Evolutionary conservation across 2,113 vertebrate genomes (phyloP), one percentile per base, ranked within the genome.

Genomic region (Acrocephalus kingi): DNA sequence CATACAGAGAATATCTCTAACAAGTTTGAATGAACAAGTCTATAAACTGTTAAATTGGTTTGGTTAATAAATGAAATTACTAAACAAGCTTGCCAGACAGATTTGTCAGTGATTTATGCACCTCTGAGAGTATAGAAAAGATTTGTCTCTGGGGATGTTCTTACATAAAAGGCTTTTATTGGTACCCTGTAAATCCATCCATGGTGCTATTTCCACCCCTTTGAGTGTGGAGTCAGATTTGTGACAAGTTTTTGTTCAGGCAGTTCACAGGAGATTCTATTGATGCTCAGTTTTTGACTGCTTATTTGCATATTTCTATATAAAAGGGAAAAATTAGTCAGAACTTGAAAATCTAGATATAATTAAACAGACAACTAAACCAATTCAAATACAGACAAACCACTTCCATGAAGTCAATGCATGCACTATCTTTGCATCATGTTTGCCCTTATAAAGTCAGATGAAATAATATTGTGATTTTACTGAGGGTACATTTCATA

Each of bases 51-150:
- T 91, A 92, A 94, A 93, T 56, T 89, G 54, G 89, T 56, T 73
- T 56, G 56, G 61, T 97, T 85, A 96, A 90, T 97, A 97, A 97
- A 97, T 92, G 51, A 93, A 88, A 83, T 91, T 91, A 39, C 62
- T 86, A 55, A 96, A 95, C 41, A 93, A 93, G 54, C 17, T 80
- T 90, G n/a, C 59, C 66, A 90, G 78, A 43, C 56, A 61, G 15
- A 87, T 93, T 90, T 90, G 82, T 67, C 69, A 77, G 31, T 95
- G 85, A 97, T 95, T 93, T 96, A 95, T 94, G 59, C 28, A 91
- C 73, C 58, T 96, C 93, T 85, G 85, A 89, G 71, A 91, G 55
- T 56, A 91, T 45, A 82, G 63, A 90, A 91, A 96, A 94, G 41
- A 63, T 24, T 87, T 41, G 16, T 91, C 77, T 95, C 80, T 56